Conservation (phyloP, 2,797 vertebrate genomes). For the Acridotheres tristis region DNA sequence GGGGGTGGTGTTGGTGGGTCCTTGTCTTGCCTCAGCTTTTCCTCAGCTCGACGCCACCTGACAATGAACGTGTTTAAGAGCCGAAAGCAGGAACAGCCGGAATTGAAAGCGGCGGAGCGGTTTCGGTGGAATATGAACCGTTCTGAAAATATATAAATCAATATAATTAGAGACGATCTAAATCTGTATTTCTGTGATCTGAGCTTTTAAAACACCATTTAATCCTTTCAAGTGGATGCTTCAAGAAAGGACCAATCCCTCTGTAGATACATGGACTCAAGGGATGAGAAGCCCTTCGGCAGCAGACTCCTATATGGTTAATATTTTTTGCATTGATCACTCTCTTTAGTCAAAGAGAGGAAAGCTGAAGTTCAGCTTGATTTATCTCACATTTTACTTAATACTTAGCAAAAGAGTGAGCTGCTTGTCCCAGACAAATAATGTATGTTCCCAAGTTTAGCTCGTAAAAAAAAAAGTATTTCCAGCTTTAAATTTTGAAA, state of each 20-base stretch:
- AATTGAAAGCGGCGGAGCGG: background rate
- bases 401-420: background rate
- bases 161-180: background rate
- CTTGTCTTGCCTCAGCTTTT: background rate
- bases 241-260: background rate
- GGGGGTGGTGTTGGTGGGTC: background rate
- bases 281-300: background rate
- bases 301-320: background rate
- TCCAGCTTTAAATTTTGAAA: background rate
- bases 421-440: background rate
- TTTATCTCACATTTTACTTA: background rate
- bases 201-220: background rate
- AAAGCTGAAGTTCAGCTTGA: background rate
- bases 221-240: background rate
- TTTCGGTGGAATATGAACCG: background rate
- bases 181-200: background rate
- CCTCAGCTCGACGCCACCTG: background rate
- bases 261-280: background rate
- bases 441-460: background rate
- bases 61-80: background rate
- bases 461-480: background rate
- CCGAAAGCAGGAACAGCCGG: background rate
- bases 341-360: background rate
- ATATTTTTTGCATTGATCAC: fast-evolving
- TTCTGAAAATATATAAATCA: background rate